Evolutionary conservation across 2,113 vertebrate species (phyloP).

Genomic region (Malurus cyaneus): DNA sequence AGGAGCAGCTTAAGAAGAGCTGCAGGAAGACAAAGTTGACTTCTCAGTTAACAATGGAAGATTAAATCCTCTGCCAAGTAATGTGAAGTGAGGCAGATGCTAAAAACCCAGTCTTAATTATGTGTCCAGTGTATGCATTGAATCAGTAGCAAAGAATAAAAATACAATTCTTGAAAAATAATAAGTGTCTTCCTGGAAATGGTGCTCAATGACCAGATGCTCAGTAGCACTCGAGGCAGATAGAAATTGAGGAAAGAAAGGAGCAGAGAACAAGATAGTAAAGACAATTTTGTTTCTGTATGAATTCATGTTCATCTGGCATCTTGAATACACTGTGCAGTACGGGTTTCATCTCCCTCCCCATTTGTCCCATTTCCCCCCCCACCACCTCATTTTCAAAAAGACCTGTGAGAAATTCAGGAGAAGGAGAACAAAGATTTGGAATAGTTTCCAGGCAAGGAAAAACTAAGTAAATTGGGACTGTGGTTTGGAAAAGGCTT

Average conservation of each 20-base stretch:
- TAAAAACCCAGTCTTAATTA: not conserved
- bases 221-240: not conserved
- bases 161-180: not conserved
- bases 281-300: not conserved
- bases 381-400: not conserved
- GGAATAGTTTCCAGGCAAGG: not conserved
- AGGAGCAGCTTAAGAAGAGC: not conserved
- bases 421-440: not conserved
- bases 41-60: not conserved
- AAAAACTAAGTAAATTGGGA: constrained; percentile 1
- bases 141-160: not conserved
- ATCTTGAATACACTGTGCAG: not conserved
- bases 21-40: not conserved
- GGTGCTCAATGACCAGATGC: not conserved
- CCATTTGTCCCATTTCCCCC: not conserved
- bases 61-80: not conserved
- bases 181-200: not conserved
- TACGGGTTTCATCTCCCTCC: not conserved
- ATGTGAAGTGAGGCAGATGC: not conserved
- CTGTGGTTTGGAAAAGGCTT: not conserved
- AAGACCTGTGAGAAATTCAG: not conserved
- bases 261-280: not conserved
- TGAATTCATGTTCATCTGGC: not conserved
- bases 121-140: not conserved
- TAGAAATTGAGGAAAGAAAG: not conserved